phyloP scores from a whole-genome alignment of 2,888 invertebrate species.

The Ophion costatus region DNA sequence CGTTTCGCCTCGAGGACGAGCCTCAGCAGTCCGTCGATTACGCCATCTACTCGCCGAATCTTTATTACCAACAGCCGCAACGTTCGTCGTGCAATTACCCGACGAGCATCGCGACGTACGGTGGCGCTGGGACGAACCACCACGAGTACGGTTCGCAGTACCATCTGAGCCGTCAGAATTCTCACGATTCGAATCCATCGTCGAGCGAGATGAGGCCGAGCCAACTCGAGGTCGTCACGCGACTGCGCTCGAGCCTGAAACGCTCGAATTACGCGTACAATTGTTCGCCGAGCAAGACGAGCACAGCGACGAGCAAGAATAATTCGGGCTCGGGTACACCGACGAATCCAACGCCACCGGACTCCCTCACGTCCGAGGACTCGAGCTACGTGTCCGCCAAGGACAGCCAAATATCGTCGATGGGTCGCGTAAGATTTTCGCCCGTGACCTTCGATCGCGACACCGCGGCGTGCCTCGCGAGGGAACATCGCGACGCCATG shows the following conservation, averaged over 20 bases:
- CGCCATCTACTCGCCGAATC: slow-evolving; percentile 82
- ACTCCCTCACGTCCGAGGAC: slow-evolving; percentile 93
- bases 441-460: slow-evolving; percentile 81
- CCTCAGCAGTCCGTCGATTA: slow-evolving; percentile 76
- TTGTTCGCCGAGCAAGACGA: slow-evolving; percentile 84
- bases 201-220: slow-evolving; percentile 85
- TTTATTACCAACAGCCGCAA: slow-evolving; percentile 83
- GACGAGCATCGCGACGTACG: slow-evolving; percentile 72
- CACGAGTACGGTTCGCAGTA: slow-evolving; percentile 80
- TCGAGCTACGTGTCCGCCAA: slow-evolving; percentile 95
- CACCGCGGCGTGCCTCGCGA: slow-evolving; percentile 59
- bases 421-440: slow-evolving; percentile 80
- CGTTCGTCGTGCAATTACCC: slow-evolving; percentile 76
- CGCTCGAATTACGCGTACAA: slow-evolving; percentile 87
- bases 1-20: slow-evolving; percentile 87
- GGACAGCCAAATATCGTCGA: slow-evolving; percentile 85
- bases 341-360: slow-evolving; percentile 93
- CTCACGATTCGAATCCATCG: slow-evolving; percentile 83
- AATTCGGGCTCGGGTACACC: slow-evolving; percentile 89
- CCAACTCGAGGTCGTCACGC: slow-evolving; percentile 88
- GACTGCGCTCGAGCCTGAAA: slow-evolving; percentile 91
- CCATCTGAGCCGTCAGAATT: slow-evolving; percentile 83
- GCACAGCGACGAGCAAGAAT: slow-evolving; percentile 84
- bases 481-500: slow-evolving; percentile 82
- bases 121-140: slow-evolving; percentile 74